Base-by-base conservation (phyloP, 2,113 vertebrate genomes). In the Clinocottus analis region DNA sequence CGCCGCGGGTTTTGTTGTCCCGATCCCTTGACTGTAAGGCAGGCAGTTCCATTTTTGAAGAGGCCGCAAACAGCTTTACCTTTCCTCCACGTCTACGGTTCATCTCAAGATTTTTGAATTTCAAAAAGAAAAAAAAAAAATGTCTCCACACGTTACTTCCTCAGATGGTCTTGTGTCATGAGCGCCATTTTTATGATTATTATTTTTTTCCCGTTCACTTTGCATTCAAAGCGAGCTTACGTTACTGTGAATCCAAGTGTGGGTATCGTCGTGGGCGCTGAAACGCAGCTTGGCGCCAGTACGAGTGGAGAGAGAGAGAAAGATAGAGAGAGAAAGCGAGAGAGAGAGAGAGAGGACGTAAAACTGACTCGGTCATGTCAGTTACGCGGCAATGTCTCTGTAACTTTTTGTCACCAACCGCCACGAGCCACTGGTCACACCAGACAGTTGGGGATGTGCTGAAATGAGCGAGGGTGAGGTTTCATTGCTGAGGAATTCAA, bases 381-480 rank as follows among this genome's bases (percentile, higher is more conserved):
- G 56, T 58, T 17, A 31, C 14, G 11, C 56, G 59, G 19, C 41
- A 12, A 13, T 21, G 19, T 47, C 41, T 17, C 19, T n/a, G 33
- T 10, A 21, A 23, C 14, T 4, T 37, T 60, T 39, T 21, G 14
- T 29, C 4, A 29, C 13, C 53, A 4, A 56, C 39, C 39, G 11
- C 37, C 37, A 11, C 37, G 39, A 73, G 69, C 63, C 39, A 27
- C 33, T 27, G 33, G 33, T 27, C 67, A 39, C 62, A 73, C n/a
- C 63, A 39, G 53, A 62, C 41, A 17, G 31, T 66, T 10, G 33
- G 37, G 37, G 21, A 21, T 51, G 47, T 51, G 7, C 13, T 17
- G 17, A 47, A 6, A 19, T 47, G 17, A 47, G 17, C 6, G 16
- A 47, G 45, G 45, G 45, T 8, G 17, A 47, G 17, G 47, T 47